Base-by-base conservation (phyloP, 2,797 vertebrate species). In the Chaetophractus vellerosus region DNA sequence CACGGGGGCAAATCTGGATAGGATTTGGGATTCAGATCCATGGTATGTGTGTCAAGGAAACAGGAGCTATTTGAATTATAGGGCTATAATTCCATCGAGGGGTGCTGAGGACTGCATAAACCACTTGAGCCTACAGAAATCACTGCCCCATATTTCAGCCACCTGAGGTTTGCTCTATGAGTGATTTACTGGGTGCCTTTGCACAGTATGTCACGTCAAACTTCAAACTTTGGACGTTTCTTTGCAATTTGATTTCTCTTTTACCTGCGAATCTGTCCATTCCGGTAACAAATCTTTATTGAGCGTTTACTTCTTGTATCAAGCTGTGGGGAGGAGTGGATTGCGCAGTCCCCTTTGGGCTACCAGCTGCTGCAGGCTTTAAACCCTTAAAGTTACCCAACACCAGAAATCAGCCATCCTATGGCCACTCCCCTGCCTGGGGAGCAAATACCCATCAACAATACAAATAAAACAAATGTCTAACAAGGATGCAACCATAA, bases 91-190 rank as follows among this genome's bases (percentile, higher is more conserved):
- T 97, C 94, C 84, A 90, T 83, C 74, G 2, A 96, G 84, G 50
- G 55, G 90, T 72, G 72, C 91, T 80, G 84, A 91, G 82, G 74
- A 92, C 68, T 63, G 69, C 91, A 88, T 90, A 95, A 97, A 96
- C 81, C 93, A 93, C 91, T 88, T 80, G 96, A 97, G 93, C 55
- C 93, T 93, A 45, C 74, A 90, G 76, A 96, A 97, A 83, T 90
- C 41, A 90, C 91, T 92, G n/a, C 24, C 41, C 80, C 31, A 18
- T 95, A 90, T 86, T 94, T 96, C 91, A 97, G 94, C 88, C 95
- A 96, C 64, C 74, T 88, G 64, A 28, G 31, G 88, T 93, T 93
- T 96, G 74, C 88, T 92, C 91, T 91, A 1, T 82, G 91, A 84
- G 87, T 82, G 63, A 96, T 96, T 95, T 95, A 93, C 41, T 21